Evolutionary conservation across 1,140 invertebrate genomes (phyloP).

Genomic region (Drosophila nikananu): DNA sequence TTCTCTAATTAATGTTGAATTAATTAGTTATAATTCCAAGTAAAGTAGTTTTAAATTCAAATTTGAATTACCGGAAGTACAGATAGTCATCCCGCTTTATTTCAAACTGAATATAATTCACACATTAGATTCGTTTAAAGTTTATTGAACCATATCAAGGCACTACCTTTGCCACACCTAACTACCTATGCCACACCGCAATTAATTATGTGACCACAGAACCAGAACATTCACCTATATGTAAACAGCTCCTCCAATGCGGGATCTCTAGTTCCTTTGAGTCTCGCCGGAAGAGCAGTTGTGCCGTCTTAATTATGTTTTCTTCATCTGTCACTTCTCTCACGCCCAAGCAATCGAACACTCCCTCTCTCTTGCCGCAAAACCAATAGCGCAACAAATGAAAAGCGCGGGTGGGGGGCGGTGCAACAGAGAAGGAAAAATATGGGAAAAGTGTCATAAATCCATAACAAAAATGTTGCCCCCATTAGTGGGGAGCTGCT

Average conservation of each 20-base stretch:
- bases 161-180: not conserved
- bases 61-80: not conserved
- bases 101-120: not conserved
- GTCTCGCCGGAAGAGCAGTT: slow-evolving; percentile 4
- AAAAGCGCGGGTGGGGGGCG: not conserved
- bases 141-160: not conserved
- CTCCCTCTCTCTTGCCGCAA: slow-evolving; percentile 17
- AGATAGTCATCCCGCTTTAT: not conserved
- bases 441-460: slow-evolving; percentile 57
- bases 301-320: slow-evolving; percentile 46
- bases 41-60: too few species aligned
- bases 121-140: not conserved
- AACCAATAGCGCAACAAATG: slow-evolving; percentile 65
- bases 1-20: not conserved
- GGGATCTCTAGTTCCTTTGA: slow-evolving; percentile 5
- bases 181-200: not conserved
- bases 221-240: not conserved
- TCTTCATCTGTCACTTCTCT: slow-evolving; percentile 51
- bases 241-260: not conserved
- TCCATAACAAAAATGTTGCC: slow-evolving; percentile 70
- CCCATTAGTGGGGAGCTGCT: slow-evolving; percentile 56
- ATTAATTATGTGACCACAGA: slow-evolving; percentile 29
- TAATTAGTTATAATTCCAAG: not conserved
- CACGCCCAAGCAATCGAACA: slow-evolving; percentile 54
- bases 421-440: not conserved